Percentiles rank a stretch among this genome's conserved stretches.
Evolutionary conservation across 2,113 vertebrate species (phyloP).

Genomic region (Rhegmatorhina hoffmannsi): DNA sequence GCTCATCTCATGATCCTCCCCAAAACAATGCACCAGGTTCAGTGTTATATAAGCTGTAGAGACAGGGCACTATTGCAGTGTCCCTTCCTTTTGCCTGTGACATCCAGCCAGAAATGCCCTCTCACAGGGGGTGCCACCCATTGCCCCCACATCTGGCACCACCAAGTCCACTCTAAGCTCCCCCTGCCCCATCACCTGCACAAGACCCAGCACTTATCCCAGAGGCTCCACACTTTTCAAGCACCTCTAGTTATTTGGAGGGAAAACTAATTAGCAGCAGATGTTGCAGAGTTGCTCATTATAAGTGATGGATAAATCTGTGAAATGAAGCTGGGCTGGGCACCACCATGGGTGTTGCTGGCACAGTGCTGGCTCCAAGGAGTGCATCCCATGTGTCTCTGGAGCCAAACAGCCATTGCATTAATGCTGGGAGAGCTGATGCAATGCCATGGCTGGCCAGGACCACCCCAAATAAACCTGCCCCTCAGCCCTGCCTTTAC

Average conservation of each 20-base stretch:
- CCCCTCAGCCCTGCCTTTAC: neutral
- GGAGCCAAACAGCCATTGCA: neutral
- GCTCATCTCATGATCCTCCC: neutral
- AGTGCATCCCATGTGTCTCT: rapidly evolving
- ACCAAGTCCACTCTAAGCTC: neutral
- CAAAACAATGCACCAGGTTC: rapidly evolving
- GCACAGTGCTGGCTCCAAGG: rapidly evolving
- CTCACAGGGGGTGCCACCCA: neutral
- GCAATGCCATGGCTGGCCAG: neutral
- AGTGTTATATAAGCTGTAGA: neutral
- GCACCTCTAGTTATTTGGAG: neutral
- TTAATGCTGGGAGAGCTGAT: neutral
- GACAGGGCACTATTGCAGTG: rapidly evolving
- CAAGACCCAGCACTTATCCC: neutral
- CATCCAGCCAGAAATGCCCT: rapidly evolving
- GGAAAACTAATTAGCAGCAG: neutral
- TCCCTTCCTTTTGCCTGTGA: neutral
- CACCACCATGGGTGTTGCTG: neutral
- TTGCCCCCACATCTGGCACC: neutral
- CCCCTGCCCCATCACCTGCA: neutral
- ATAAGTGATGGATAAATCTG: rapidly evolving
- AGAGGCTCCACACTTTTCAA: neutral
- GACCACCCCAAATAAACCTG: neutral
- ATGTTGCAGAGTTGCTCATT: rapidly evolving
- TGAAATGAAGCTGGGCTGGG: rapidly evolving